Evolutionary conservation across 1,140 invertebrate species (phyloP).

Genomic region (Drosophila oshimai): DNA sequence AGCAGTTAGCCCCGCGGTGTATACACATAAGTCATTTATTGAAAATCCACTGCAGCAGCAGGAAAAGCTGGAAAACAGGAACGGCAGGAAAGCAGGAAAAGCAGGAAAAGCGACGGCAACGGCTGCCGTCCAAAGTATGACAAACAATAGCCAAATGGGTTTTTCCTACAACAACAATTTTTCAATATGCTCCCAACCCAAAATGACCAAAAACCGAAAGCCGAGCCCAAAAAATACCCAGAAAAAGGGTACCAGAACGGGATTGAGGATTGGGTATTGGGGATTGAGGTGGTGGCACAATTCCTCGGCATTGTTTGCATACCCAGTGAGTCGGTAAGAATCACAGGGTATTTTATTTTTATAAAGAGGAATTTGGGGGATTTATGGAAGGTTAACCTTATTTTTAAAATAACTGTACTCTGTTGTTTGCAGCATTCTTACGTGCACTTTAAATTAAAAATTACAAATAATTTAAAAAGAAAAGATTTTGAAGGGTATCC

Average conservation of each 20-base stretch:
- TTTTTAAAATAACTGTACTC: not conserved
- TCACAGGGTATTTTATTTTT: not conserved
- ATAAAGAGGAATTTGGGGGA: not conserved
- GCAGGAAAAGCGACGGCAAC: conserved; percentile 28
- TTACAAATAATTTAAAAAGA: not conserved
- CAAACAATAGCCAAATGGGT: conserved; percentile 79
- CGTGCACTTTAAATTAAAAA: not conserved
- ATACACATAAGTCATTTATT: conserved; percentile 76
- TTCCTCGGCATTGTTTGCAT: conserved; percentile 19
- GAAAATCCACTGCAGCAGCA: conserved; percentile 64
- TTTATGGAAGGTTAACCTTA: not conserved
- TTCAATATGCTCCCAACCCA: conserved; percentile 66
- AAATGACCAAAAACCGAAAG: conserved; percentile 62
- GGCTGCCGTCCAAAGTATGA: conserved; percentile 60
- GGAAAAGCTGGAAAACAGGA: conserved; percentile 29
- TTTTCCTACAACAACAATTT: conserved; percentile 78
- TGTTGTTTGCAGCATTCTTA: too few relatives aligned
- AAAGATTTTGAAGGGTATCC: conserved; percentile 3
- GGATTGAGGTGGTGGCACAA: too few relatives aligned
- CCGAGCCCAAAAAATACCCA: conserved; percentile 15
- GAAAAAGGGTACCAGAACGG: conserved; percentile 13
- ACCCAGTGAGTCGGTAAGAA: not conserved
- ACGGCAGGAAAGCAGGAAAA: conserved; percentile 10
- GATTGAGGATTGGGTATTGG: not conserved
- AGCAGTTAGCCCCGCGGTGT: conserved; percentile 59